phyloP scores from a whole-genome alignment of 2,113 vertebrate species.

The Vulpes ferrilata region DNA sequence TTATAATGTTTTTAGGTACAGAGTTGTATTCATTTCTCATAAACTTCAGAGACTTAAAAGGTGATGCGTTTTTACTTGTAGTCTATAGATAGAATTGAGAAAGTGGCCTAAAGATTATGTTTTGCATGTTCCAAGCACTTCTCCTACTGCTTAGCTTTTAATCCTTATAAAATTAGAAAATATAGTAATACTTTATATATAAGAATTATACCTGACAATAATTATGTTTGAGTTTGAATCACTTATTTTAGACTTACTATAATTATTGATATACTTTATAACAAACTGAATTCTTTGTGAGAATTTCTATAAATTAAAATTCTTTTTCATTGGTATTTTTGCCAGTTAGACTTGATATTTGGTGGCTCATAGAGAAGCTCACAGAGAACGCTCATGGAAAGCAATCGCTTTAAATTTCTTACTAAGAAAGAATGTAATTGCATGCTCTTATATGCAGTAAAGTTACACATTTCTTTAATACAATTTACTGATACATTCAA shows the following conservation, averaged over 20 bases:
- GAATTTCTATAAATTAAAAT: not conserved
- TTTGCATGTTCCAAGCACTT: not conserved
- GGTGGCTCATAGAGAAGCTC: not conserved
- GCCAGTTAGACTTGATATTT: not conserved
- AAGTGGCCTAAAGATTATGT: not conserved
- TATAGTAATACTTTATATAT: not conserved
- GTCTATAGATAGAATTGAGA: not conserved
- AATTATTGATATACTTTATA: constrained; percentile 15
- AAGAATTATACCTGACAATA: not conserved
- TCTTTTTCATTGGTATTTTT: constrained; percentile 37
- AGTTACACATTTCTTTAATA: not conserved
- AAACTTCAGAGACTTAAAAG: not conserved
- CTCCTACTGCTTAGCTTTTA: constrained; percentile 8
- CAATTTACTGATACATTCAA: not conserved
- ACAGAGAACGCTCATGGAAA: not conserved
- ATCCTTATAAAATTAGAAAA: constrained; percentile 39
- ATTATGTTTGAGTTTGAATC: constrained; percentile 33
- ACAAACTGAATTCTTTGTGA: constrained; percentile 38
- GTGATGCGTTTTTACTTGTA: not conserved
- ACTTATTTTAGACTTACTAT: not conserved
- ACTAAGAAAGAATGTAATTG: not conserved
- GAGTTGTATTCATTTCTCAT: not conserved
- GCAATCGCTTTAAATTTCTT: constrained; percentile 26
- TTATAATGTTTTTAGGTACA: not conserved
- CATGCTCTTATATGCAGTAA: not conserved